Evolutionary conservation across 2,888 invertebrate species (phyloP), one percentile per base, ranked within the genome.

Genomic region (Rhagium mordax): DNA sequence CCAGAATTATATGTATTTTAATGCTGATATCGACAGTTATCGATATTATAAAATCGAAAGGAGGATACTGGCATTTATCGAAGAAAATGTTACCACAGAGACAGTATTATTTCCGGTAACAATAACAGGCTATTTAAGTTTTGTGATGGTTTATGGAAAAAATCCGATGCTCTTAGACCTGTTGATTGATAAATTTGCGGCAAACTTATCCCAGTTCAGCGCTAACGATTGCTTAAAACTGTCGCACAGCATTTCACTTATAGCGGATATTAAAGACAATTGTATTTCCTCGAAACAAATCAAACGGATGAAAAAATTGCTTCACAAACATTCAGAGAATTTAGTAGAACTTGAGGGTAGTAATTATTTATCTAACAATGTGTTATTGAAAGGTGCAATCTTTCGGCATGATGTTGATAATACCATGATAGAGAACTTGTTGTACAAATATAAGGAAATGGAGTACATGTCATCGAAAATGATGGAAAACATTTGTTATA

Each of bases 1-100:
- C 73, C 87, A 89, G 69, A 89, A 89, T 70, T 91, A 91, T 78
- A 88, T 90, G 86, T 87, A 89, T 80, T 91, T 91, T 78, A 89
- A 89, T 75, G 89, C 88, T 67, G 89, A 90, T 80, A 81, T 90
- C 1, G 88, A 89, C 4, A 89, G 89, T 7, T 91, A 89, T 81
- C 85, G 90, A 0, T 88, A 90, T 77, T 77, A 81, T n/a, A 81
- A 83, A 6, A 86, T 91, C 72, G 91, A 91, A 79, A 86, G 85
- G 13, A 78, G 81, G 48, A 76, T 90, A n/a, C 83, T 87, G 18
- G 81, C 85, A 29, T 77, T 87, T 75, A 85, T 89, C 72, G 82
- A 88, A 78, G 74, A 83, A 69, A 83, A 61, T n/a, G 18, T 89
- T 0, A 83, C 86, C 24, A 75, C 80, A 15, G 87, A 87, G 18